Percentiles rank a stretch among this genome's conserved stretches.
Evolutionary conservation across 2,888 invertebrate genomes (phyloP).

Genomic region (Elegia similella): DNA sequence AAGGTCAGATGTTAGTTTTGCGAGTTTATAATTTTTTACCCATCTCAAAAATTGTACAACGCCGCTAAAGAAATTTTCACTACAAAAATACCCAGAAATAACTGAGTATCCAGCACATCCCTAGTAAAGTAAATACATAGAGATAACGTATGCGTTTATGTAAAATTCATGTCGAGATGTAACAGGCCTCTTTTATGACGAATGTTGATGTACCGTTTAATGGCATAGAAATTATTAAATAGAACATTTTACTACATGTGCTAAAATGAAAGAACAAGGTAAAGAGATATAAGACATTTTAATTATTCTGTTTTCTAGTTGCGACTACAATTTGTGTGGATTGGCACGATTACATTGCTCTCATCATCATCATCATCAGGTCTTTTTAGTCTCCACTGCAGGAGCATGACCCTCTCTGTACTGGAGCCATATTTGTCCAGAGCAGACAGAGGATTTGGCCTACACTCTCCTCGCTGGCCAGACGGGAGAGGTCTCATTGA

Average conservation of each 20-base stretch:
- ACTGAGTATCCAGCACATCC: conserved; percentile 12
- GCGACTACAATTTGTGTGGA: too few species aligned
- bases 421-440: too few species aligned
- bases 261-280: not conserved
- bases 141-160: conserved; percentile 25
- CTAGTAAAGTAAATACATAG: not conserved
- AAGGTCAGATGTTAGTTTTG: too few species aligned
- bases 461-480: too few species aligned
- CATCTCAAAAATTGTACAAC: not conserved
- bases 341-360: too few species aligned
- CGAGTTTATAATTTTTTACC: not conserved
- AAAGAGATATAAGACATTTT: not conserved
- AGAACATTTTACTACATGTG: conserved; percentile 23
- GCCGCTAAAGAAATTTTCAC: not conserved
- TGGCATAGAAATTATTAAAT: conserved; percentile 20
- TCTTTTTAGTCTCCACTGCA: too few species aligned
- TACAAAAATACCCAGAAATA: not conserved
- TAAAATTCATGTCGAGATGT: conserved; percentile 47
- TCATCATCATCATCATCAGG: too few species aligned
- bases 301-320: too few species aligned
- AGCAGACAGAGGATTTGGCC: too few species aligned
- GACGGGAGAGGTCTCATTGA: too few species aligned
- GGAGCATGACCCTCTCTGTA: too few species aligned
- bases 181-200: conserved; percentile 51
- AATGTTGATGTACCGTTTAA: conserved; percentile 16